phyloP scores from a whole-genome alignment of 2,797 vertebrate species.

The Halcyon badia region DNA sequence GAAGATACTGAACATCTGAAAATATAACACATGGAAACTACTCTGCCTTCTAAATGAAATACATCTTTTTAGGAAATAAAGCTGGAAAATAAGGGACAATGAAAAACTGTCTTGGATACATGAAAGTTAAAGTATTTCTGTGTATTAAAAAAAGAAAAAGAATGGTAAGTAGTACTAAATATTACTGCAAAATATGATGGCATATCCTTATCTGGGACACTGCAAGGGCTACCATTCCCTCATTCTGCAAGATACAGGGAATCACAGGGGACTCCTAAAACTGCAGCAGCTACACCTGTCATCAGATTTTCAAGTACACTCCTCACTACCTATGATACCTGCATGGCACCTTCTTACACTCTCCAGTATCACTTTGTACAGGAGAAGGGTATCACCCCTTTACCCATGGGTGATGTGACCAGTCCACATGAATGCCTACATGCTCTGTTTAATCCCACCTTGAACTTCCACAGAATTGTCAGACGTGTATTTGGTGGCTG shows the following conservation, averaged over 20 bases:
- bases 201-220: neutral
- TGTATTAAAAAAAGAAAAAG: neutral
- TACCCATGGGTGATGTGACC: fast-evolving
- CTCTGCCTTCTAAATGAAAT: neutral
- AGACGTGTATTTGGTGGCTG: neutral
- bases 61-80: neutral
- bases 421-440: neutral
- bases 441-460: neutral
- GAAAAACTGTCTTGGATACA: neutral
- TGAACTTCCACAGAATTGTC: neutral
- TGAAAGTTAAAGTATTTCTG: neutral
- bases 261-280: neutral
- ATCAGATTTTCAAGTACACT: neutral
- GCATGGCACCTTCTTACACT: neutral
- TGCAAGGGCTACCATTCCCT: neutral
- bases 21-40: neutral
- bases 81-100: neutral
- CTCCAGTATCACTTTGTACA: neutral
- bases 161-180: neutral
- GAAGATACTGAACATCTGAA: neutral
- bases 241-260: neutral
- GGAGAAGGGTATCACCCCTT: neutral
- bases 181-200: neutral
- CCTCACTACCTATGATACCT: neutral
- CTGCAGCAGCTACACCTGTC: neutral